Percentiles rank a stretch among this genome's conserved stretches.
These are phyloP conservation scores for Drosophila lacertosa DNA, from an alignment of 1,140 invertebrate species.

Conservation along the genomic window DNA sequence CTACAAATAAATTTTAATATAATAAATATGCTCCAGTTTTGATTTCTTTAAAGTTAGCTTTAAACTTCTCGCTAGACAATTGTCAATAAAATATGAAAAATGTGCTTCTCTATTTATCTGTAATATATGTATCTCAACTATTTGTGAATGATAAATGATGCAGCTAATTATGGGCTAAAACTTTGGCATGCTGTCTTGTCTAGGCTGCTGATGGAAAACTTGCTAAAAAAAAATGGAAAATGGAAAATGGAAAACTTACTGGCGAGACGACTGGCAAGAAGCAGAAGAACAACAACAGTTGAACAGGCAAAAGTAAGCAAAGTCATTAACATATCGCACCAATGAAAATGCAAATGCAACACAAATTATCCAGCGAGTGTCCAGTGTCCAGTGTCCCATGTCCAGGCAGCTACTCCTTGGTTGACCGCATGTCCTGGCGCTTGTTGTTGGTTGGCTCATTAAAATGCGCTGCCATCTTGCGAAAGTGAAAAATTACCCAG, in stretches of 20 bases:
- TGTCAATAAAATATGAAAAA: constrained; percentile 13
- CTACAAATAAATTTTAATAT: too few relatives aligned
- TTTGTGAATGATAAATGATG: constrained; percentile 58
- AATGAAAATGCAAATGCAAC: constrained; percentile 82
- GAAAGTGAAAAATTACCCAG: constrained; percentile 80
- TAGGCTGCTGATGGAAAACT: too few relatives aligned
- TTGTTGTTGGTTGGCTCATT: constrained; percentile 58
- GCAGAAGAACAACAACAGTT: constrained; percentile 30
- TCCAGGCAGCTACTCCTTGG: constrained; percentile 5
- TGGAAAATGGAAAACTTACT: constrained; percentile 11
- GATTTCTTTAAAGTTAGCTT: neutral
- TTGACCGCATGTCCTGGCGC: constrained; percentile 49
- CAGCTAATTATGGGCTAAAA: constrained; percentile 46
- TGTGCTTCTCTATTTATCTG: neutral
- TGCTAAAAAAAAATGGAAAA: constrained; percentile 18
- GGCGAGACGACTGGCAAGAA: constrained; percentile 6
- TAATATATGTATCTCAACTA: constrained; percentile 11
- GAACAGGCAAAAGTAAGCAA: constrained; percentile 60
- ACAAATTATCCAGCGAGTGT: constrained; percentile 50
- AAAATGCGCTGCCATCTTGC: constrained; percentile 81
- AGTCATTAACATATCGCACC: constrained; percentile 81
- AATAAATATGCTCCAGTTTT: neutral
- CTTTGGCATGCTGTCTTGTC: constrained; percentile 30
- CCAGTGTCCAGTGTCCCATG: constrained; percentile 1
- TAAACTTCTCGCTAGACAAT: neutral